Percentiles rank a stretch among this genome's conserved stretches.
Conservation (phyloP, 2,888 invertebrate genomes). For the Drosophila vallismaia region DNA sequence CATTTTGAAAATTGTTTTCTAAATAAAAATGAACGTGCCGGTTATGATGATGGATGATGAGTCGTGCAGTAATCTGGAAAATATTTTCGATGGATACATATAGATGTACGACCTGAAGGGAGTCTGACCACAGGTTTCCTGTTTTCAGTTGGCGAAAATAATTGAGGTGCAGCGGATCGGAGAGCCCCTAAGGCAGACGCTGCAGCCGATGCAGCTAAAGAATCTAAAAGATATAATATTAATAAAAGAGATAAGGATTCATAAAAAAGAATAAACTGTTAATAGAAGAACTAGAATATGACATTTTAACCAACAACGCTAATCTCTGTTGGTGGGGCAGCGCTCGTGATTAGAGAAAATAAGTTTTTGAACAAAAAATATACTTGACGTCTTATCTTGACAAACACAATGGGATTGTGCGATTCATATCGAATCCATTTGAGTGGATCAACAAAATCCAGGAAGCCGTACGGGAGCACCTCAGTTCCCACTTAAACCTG, state of each 20-base stretch:
- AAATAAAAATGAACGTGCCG: too few species aligned
- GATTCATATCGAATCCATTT: constrained; percentile 28
- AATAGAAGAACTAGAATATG: constrained; percentile 1
- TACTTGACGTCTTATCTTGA: constrained; percentile 54
- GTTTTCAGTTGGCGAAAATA: too few species aligned
- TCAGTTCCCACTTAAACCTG: constrained; percentile 42
- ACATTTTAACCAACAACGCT: not conserved
- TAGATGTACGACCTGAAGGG: too few species aligned
- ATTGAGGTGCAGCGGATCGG: constrained; percentile 83
- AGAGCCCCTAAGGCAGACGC: constrained; percentile 85
- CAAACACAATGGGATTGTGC: constrained; percentile 27
- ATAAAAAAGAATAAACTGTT: constrained; percentile 40
- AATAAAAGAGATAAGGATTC: constrained; percentile 48
- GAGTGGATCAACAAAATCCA: constrained; percentile 53
- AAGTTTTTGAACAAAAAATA: constrained; percentile 38
- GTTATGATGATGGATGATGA: too few species aligned
- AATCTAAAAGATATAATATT: constrained; percentile 5
- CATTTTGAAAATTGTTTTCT: too few species aligned
- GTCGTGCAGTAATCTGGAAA: too few species aligned
- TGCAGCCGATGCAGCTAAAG: constrained; percentile 60
- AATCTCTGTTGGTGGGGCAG: constrained; percentile 13
- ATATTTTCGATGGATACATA: too few species aligned
- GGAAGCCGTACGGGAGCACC: constrained; percentile 5
- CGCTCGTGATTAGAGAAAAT: constrained; percentile 44
- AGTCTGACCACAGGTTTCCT: too few species aligned